A percentile compares a stretch with the other conserved stretches of the same genome.
Conservation (phyloP, 2,113 vertebrate genomes). For the Cryptotis parvus region DNA sequence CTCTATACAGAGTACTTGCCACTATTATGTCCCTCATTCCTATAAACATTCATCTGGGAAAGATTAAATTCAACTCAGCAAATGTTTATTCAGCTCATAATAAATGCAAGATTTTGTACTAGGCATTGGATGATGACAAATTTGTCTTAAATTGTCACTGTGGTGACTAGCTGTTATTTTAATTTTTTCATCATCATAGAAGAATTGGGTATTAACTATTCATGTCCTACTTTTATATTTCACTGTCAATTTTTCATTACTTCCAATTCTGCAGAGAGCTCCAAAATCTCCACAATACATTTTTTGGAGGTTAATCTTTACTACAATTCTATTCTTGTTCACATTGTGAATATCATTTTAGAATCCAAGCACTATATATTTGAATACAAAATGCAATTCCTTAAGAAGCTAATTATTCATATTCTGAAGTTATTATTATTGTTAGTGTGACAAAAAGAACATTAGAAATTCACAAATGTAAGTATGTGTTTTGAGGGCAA, state of each 20-base stretch:
- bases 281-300: conserved; percentile 49
- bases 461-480: conserved; percentile 59
- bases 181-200: conserved; percentile 71
- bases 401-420: conserved; percentile 77
- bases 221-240: conserved; percentile 77
- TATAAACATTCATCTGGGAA: conserved; percentile 72
- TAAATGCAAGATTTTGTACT: conserved; percentile 75
- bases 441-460: conserved; percentile 57
- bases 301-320: conserved; percentile 70
- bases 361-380: conserved; percentile 58
- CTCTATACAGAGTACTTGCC: conserved; percentile 51
- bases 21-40: conserved; percentile 66
- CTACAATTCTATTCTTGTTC: conserved; percentile 54
- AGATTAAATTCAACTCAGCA: conserved; percentile 70
- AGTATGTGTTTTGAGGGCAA: not conserved
- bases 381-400: conserved; percentile 62
- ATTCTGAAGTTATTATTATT: conserved; percentile 54
- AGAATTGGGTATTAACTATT: conserved; percentile 80
- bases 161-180: conserved; percentile 71
- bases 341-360: conserved; percentile 62
- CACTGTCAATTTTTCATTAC: conserved; percentile 76
- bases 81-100: conserved; percentile 77
- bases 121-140: conserved; percentile 66
- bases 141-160: conserved; percentile 72
- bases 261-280: conserved; percentile 63